Conservation (phyloP, 1,140 invertebrate species). For the Andrena cerasifolii region DNA sequence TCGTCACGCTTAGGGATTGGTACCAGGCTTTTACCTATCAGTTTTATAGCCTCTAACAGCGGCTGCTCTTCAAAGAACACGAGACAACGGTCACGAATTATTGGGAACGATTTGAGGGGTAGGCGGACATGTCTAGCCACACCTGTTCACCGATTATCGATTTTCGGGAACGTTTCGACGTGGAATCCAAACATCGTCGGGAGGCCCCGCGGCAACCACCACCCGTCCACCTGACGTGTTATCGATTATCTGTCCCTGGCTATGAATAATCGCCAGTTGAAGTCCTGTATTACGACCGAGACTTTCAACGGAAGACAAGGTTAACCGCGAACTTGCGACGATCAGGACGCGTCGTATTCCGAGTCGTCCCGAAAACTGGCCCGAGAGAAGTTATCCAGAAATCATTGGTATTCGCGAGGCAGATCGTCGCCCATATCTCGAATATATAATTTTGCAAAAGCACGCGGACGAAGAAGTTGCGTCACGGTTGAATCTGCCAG, state of each 20-base stretch:
- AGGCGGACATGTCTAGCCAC: constrained; percentile 57
- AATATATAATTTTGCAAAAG: constrained; percentile 34
- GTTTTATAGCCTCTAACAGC: too few relatives aligned
- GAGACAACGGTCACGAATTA: constrained; percentile 38
- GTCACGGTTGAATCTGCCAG: constrained; percentile 6
- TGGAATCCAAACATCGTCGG: constrained; percentile 64
- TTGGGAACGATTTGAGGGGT: constrained; percentile 66
- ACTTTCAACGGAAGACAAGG: constrained; percentile 59
- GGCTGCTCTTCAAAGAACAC: constrained; percentile 21
- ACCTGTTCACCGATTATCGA: constrained; percentile 75
- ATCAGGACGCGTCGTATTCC: constrained; percentile 26
- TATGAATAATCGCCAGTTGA: constrained; percentile 74
- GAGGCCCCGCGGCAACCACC: constrained; percentile 62
- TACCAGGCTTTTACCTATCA: too few relatives aligned
- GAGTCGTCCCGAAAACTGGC: not conserved
- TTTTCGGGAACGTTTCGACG: constrained; percentile 68
- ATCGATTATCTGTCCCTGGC: constrained; percentile 66
- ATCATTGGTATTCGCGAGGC: constrained; percentile 29
- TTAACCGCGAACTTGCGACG: constrained; percentile 57
- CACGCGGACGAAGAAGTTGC: constrained; percentile 19
- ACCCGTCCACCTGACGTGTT: constrained; percentile 63
- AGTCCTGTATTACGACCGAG: constrained; percentile 58
- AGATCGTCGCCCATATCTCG: constrained; percentile 26
- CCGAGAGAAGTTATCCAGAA: constrained; percentile 27
- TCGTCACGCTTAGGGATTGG: too few relatives aligned